A percentile compares a stretch with the other conserved stretches of the same genome.
These are phyloP conservation scores for Drosophila bocki DNA, from an alignment of 1,140 invertebrate species.

Conservation along the genomic window DNA sequence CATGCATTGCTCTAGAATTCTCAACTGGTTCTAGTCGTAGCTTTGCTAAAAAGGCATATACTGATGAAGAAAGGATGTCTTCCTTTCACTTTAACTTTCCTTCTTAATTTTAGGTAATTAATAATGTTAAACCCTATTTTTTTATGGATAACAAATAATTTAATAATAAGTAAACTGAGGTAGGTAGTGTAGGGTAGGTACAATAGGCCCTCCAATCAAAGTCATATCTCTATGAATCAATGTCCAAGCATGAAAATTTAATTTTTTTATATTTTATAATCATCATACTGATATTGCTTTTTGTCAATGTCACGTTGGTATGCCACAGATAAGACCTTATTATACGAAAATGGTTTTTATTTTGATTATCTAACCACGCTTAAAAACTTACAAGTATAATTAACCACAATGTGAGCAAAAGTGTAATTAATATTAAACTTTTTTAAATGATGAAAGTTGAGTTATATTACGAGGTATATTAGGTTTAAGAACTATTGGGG, in stretches of 20 bases:
- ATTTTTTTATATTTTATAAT: neutral
- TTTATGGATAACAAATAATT: no score
- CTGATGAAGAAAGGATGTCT: neutral
- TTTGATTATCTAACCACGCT: slow-evolving; percentile 1
- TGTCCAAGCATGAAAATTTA: neutral
- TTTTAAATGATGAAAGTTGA: no score
- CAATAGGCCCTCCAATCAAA: neutral
- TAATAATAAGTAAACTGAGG: neutral
- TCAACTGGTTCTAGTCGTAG: neutral
- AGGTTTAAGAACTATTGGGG: no score
- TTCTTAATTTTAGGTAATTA: fast-evolving
- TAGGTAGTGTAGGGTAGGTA: no score
- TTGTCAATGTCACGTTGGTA: neutral
- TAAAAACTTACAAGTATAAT: neutral
- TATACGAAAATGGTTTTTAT: neutral
- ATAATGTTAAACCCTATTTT: neutral
- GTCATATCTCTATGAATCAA: neutral
- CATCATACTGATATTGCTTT: slow-evolving; percentile 11
- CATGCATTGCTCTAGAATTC: neutral
- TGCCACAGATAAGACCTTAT: slow-evolving; percentile 10
- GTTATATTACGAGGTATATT: no score
- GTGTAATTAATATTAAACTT: no score
- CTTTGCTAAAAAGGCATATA: no score
- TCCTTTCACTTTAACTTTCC: neutral
- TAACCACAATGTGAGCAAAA: neutral